Percentiles rank a stretch among this genome's conserved stretches.
Evolutionary conservation across 2,888 invertebrate species (phyloP).

Genomic region (Cecidostiba fungosa): DNA sequence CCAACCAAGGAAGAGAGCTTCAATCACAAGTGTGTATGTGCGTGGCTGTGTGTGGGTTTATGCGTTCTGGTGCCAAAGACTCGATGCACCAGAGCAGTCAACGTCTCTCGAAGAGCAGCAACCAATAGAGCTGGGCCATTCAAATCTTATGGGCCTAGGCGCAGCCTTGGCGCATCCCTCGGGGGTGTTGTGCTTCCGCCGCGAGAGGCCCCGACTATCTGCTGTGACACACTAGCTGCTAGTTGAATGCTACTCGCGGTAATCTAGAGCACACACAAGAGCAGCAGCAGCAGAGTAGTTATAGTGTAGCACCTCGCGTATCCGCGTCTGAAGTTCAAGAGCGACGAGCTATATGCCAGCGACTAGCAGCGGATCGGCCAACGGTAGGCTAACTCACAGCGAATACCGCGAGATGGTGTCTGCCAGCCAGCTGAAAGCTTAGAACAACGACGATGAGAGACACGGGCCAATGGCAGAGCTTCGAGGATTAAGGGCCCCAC

Average conservation of each 20-base stretch:
- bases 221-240: not conserved
- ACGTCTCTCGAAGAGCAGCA: slow-evolving; percentile 74
- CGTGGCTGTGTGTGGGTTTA: too few species aligned
- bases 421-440: not conserved
- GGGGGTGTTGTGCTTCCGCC: slow-evolving; percentile 46
- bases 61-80: not conserved
- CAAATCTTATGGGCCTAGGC: slow-evolving; percentile 53
- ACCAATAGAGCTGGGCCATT: slow-evolving; percentile 76
- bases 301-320: not conserved
- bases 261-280: not conserved
- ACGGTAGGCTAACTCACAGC: not conserved
- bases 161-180: slow-evolving; percentile 1
- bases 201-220: slow-evolving; percentile 20
- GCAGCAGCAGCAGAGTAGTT: not conserved
- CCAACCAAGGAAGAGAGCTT: not conserved
- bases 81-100: slow-evolving; percentile 45
- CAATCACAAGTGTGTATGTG: too few species aligned
- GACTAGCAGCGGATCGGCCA: slow-evolving; percentile 8
- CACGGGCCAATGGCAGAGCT: slow-evolving; percentile 63
- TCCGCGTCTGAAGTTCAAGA: slow-evolving; percentile 52
- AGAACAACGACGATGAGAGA: slow-evolving; percentile 59
- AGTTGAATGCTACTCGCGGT: not conserved
- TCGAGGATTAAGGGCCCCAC: slow-evolving; percentile 75
- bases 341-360: slow-evolving; percentile 29
- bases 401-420: not conserved